phyloP scores from a whole-genome alignment of 2,797 vertebrate genomes.

The Amniataba percoides region DNA sequence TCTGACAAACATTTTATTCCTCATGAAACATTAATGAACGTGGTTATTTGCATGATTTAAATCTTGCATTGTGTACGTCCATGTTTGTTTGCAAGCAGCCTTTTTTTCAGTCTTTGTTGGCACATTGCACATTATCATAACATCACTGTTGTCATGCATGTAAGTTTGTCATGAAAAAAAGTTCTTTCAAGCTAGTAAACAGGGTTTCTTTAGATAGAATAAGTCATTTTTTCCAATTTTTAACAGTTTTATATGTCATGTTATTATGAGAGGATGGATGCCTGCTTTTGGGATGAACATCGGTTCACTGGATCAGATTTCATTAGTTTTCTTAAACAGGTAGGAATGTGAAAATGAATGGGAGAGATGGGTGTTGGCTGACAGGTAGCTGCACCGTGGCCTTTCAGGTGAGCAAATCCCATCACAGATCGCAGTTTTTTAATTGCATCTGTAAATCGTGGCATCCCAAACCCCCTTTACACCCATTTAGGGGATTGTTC shows the following conservation, averaged over 20 bases:
- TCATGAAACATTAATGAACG: no score
- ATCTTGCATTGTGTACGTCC: not conserved
- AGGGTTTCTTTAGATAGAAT: no score
- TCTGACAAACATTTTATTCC: no score
- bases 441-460: conserved; percentile 46
- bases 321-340: not conserved
- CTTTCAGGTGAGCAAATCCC: conserved; percentile 29
- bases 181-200: no score
- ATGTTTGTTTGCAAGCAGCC: not conserved
- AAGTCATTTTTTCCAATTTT: not conserved
- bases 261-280: not conserved
- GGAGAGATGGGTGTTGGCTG: conserved; percentile 7
- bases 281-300: not conserved
- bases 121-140: not conserved
- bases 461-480: conserved; percentile 4
- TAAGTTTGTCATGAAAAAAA: no score
- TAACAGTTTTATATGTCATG: not conserved
- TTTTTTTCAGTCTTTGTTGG: not conserved
- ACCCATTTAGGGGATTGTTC: not conserved
- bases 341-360: not conserved
- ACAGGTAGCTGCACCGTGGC: not conserved
- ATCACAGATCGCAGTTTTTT: conserved; percentile 15
- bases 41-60: no score
- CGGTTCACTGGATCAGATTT: not conserved
- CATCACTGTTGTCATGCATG: no score